Percentiles rank a stretch among this genome's conserved stretches.
phyloP scores from a whole-genome alignment of 2,888 invertebrate species.

The Metellina segmentata region DNA sequence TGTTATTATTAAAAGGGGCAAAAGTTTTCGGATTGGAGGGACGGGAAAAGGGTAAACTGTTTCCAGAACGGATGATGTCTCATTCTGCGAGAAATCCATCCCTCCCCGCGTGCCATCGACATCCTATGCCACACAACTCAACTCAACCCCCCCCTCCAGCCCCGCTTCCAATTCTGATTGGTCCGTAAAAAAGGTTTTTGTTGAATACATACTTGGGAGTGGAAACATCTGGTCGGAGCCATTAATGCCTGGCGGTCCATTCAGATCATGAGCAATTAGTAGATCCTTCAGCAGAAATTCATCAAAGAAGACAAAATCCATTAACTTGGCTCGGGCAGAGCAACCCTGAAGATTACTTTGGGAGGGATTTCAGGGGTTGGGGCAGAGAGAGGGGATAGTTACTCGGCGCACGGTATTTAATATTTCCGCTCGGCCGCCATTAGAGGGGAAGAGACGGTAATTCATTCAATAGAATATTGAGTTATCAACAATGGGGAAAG shows the following conservation, averaged over 20 bases:
- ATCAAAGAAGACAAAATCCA: slow-evolving; percentile 77
- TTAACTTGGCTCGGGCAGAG: slow-evolving; percentile 70
- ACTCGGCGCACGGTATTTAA: slow-evolving; percentile 75
- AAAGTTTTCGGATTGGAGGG: slow-evolving; percentile 44
- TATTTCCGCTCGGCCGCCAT: slow-evolving; percentile 77
- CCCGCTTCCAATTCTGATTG: slow-evolving; percentile 67
- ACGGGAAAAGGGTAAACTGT: slow-evolving; percentile 68
- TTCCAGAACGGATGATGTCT: slow-evolving; percentile 71
- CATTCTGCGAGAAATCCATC: slow-evolving; percentile 58
- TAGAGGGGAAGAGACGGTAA: slow-evolving; percentile 74
- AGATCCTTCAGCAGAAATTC: slow-evolving; percentile 77
- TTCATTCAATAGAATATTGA: slow-evolving; percentile 77
- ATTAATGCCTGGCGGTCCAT: slow-evolving; percentile 76
- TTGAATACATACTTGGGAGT: slow-evolving; percentile 75
- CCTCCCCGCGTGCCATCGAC: slow-evolving; percentile 39
- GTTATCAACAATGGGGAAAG: slow-evolving; percentile 76
- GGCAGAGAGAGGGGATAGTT: slow-evolving; percentile 40
- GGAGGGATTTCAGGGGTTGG: slow-evolving; percentile 36
- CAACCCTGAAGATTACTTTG: slow-evolving; percentile 71
- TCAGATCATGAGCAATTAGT: slow-evolving; percentile 77
- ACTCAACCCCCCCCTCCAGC: neutral
- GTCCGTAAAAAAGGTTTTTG: slow-evolving; percentile 74
- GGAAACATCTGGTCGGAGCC: slow-evolving; percentile 73
- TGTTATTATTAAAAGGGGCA: slow-evolving; percentile 75
- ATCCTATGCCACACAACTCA: slow-evolving; percentile 32